These are phyloP conservation scores for Euwallacea fornicatus DNA, from an alignment of 1,140 invertebrate species.

Conservation along the genomic window DNA sequence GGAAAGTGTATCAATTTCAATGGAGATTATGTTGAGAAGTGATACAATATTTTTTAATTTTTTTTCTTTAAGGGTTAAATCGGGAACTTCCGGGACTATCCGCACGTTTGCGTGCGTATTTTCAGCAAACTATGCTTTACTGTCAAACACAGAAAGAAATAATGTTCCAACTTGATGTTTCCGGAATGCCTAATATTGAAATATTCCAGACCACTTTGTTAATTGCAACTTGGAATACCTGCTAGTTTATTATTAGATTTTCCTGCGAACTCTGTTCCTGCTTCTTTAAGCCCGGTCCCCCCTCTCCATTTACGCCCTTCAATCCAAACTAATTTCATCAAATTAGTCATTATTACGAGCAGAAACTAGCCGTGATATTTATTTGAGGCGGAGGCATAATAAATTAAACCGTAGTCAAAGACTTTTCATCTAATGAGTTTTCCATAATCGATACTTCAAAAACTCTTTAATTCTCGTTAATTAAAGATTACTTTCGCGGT, in stretches of 20 bases:
- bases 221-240: conserved; percentile 44
- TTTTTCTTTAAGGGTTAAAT: no score
- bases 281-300: conserved; percentile 16
- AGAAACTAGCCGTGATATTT: no score
- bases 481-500: conserved; percentile 32
- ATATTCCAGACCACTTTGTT: conserved; percentile 44
- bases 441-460: conserved; percentile 19
- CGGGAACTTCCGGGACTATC: no score
- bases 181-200: conserved; percentile 45
- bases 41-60: no score
- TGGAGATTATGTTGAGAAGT: no score
- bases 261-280: conserved; percentile 28
- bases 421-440: conserved; percentile 7
- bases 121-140: no score
- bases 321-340: conserved; percentile 32
- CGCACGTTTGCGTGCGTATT: no score
- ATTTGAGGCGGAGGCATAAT: no score
- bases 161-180: background rate
- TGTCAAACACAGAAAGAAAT: no score
- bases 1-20: no score
- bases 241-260: conserved; percentile 48
- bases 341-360: conserved; percentile 38
- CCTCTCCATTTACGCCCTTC: background rate
- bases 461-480: conserved; percentile 31
- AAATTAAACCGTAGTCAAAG: no score